Percentiles rank a stretch among this genome's conserved stretches.
phyloP scores from a whole-genome alignment of 53 echinoderm and acorn worm genomes.

The Echinarachnius parma region DNA sequence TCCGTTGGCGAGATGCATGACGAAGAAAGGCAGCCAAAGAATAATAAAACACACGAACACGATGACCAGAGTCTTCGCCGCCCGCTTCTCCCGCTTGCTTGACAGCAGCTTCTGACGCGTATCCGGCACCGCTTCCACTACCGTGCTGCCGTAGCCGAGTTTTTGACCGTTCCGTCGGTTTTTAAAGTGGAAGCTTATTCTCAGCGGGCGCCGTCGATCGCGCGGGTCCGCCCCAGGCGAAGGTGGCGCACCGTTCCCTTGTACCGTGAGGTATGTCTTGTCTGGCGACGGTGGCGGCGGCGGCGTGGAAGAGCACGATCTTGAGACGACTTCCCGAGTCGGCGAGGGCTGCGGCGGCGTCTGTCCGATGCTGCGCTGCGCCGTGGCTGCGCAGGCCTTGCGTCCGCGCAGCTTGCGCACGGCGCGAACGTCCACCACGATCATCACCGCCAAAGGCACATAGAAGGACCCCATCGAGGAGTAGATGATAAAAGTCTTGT shows the following conservation, averaged over 20 bases:
- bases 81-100: slow-evolving; percentile 83
- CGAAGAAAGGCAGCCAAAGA: slow-evolving; percentile 97
- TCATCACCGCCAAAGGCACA: slow-evolving; percentile 92
- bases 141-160: slow-evolving; percentile 70
- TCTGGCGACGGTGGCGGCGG: slow-evolving; percentile 38
- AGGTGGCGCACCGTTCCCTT: slow-evolving; percentile 39
- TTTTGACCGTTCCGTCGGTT: slow-evolving; percentile 42
- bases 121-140: slow-evolving; percentile 65
- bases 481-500: slow-evolving; percentile 91
- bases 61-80: slow-evolving; percentile 92
- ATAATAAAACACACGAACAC: slow-evolving; percentile 96
- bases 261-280: slow-evolving; percentile 30
- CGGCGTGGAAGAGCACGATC: slow-evolving; percentile 20
- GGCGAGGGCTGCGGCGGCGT: slow-evolving; percentile 30
- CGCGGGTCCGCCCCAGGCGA: slow-evolving; percentile 29
- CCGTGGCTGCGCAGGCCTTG: slow-evolving; percentile 33
- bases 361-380: slow-evolving; percentile 10
- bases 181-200: slow-evolving; percentile 79
- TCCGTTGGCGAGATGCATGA: slow-evolving; percentile 86
- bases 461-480: slow-evolving; percentile 99
- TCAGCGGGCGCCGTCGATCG: slow-evolving; percentile 46
- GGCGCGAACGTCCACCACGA: slow-evolving; percentile 92
- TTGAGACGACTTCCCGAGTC: slow-evolving; percentile 12
- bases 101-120: slow-evolving; percentile 70
- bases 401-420: slow-evolving; percentile 87